phyloP scores from a whole-genome alignment of 2,888 invertebrate genomes.

The Linhomoeus sp. region DNA sequence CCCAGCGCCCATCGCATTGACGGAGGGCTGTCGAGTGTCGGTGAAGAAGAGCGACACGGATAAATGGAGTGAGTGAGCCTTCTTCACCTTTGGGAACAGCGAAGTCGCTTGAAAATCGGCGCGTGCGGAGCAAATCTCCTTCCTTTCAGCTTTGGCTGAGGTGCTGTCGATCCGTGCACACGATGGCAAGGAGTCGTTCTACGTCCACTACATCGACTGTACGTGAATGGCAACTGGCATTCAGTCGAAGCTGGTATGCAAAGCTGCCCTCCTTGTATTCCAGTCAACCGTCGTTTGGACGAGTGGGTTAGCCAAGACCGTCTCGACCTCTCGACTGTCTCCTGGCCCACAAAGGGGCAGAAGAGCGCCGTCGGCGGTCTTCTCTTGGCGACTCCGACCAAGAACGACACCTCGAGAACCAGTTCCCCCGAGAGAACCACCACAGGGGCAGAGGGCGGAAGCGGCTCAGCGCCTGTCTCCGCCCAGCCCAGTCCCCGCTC shows the following conservation, averaged over 20 bases:
- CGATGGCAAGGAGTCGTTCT: conserved; percentile 50
- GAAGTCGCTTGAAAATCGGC: no score
- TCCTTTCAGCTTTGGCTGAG: conserved; percentile 63
- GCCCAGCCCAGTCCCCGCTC: no score
- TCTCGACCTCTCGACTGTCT: conserved; percentile 73
- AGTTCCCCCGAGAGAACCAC: neutral
- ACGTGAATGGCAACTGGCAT: conserved; percentile 37
- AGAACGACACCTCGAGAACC: neutral
- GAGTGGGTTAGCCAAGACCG: conserved; percentile 93
- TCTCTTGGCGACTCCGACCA: neutral
- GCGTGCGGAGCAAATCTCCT: neutral
- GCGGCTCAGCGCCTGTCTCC: no score
- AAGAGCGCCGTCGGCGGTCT: conserved; percentile 11
- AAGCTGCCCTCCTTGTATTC: neutral
- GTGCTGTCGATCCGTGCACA: conserved; percentile 65
- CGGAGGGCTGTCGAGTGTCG: conserved; percentile 82
- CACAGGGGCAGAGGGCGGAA: neutral
- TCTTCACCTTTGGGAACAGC: neutral
- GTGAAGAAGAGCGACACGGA: conserved; percentile 77
- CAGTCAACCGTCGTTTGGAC: conserved; percentile 89
- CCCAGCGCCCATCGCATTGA: no score
- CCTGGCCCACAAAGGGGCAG: conserved; percentile 48
- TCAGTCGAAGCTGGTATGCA: neutral
- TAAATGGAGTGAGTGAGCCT: conserved; percentile 3
- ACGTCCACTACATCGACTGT: conserved; percentile 98